A percentile compares a stretch with the other conserved stretches of the same genome.
Conservation (phyloP, 1,140 invertebrate species). For the Aphelenchoides besseyi region DNA sequence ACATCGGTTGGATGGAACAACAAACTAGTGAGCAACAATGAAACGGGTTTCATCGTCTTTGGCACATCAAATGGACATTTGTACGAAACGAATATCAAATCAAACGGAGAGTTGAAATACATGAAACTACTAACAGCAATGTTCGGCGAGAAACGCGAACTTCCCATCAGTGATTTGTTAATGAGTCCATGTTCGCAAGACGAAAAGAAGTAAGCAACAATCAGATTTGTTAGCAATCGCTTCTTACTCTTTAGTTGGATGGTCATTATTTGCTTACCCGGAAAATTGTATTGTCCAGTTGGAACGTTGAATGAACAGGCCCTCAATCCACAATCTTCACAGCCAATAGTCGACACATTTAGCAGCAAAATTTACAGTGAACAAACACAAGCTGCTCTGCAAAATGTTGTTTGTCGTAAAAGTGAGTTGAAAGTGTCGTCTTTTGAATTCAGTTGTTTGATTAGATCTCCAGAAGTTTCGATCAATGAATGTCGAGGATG, state of each 20-base stretch:
- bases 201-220: slow-evolving; percentile 26
- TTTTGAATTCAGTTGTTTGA: neutral
- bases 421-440: neutral
- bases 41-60: slow-evolving; percentile 42
- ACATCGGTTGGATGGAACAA: slow-evolving; percentile 41
- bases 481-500: slow-evolving; percentile 15
- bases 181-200: slow-evolving; percentile 30
- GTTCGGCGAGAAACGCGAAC: slow-evolving; percentile 21
- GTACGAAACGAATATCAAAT: slow-evolving; percentile 37
- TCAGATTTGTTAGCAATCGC: neutral
- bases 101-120: slow-evolving; percentile 26
- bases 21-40: slow-evolving; percentile 24
- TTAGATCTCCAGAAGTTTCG: slow-evolving; percentile 10
- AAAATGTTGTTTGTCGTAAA: slow-evolving; percentile 13
- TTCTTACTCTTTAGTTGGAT: slow-evolving; percentile 21
- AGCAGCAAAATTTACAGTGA: slow-evolving; percentile 16
- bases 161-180: slow-evolving; percentile 28
- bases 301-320: slow-evolving; percentile 35
- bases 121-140: slow-evolving; percentile 21
- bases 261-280: slow-evolving; percentile 34
- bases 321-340: neutral
- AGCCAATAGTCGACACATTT: slow-evolving; percentile 38
- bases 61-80: slow-evolving; percentile 37
- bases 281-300: slow-evolving; percentile 24
- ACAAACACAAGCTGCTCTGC: neutral